Evolutionary conservation across 2,113 vertebrate genomes (phyloP).

Genomic region (Rostratula benghalensis): DNA sequence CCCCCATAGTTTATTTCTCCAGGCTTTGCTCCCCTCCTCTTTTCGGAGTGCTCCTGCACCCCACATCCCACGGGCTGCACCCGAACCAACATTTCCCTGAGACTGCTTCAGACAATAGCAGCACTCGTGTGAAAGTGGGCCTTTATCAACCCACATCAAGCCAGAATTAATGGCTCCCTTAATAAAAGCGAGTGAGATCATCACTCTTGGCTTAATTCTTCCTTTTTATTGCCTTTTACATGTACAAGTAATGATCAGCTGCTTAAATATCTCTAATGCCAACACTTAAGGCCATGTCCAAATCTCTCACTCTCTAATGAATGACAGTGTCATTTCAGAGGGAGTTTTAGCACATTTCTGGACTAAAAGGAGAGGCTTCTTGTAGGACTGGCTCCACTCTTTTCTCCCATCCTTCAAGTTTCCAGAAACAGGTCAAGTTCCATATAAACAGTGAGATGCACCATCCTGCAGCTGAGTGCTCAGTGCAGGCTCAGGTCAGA

Average conservation of each 20-base stretch:
- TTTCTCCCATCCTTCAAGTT: background rate
- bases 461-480: background rate
- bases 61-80: background rate
- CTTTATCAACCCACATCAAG: background rate
- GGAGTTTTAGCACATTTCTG: background rate
- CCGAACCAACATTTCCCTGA: background rate
- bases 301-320: background rate
- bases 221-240: conserved; percentile 50
- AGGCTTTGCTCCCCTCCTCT: background rate
- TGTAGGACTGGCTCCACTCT: background rate
- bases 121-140: background rate
- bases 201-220: conserved; percentile 46
- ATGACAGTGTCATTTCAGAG: conserved; percentile 5
- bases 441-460: background rate
- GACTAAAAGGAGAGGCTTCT: background rate
- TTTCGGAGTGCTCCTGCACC: background rate
- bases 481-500: background rate
- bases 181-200: conserved; percentile 49
- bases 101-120: background rate
- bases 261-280: conserved; percentile 41
- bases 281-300: conserved; percentile 1
- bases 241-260: conserved; percentile 46
- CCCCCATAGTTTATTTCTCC: background rate
- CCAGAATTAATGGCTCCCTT: conserved; percentile 37
- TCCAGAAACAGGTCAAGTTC: background rate